Percentiles rank a stretch among this genome's conserved stretches.
phyloP scores from a whole-genome alignment of 2,113 vertebrate species.

The Canis aureus region DNA sequence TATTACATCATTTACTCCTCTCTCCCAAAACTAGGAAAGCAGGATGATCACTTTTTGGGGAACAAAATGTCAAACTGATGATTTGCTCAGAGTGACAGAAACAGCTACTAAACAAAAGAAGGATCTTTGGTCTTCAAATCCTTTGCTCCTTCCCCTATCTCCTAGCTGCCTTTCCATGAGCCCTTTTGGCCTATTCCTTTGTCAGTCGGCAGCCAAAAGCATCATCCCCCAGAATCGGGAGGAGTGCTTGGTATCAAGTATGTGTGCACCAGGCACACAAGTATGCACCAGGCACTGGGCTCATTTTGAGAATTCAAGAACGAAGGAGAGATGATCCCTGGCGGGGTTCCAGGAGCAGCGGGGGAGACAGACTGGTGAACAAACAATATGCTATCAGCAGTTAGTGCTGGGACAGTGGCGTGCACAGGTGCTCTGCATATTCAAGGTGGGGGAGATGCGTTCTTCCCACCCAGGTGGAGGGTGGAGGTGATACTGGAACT shows the following conservation, averaged over 20 bases:
- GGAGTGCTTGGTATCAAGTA: not conserved
- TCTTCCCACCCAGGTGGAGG: not conserved
- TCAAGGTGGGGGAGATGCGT: not conserved
- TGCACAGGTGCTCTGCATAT: rapidly evolving
- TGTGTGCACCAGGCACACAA: not conserved
- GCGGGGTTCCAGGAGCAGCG: not conserved
- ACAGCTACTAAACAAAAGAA: not conserved
- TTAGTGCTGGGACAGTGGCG: not conserved
- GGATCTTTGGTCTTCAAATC: not conserved
- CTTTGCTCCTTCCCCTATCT: not conserved
- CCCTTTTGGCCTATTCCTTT: not conserved
- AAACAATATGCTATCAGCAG: not conserved
- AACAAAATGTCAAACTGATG: not conserved
- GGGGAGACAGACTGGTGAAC: not conserved
- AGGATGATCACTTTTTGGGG: not conserved
- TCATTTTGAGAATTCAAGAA: not conserved
- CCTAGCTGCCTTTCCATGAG: not conserved
- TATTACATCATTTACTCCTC: not conserved
- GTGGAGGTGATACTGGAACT: not conserved
- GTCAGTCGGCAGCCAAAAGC: not conserved
- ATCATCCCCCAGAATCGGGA: not conserved
- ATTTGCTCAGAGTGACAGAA: not conserved
- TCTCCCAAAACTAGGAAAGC: conserved; percentile 24
- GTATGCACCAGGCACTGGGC: not conserved
- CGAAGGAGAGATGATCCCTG: not conserved